These are phyloP conservation scores for Cirrhinus molitorella DNA, from an alignment of 2,797 vertebrate species.

Conservation along the genomic window DNA sequence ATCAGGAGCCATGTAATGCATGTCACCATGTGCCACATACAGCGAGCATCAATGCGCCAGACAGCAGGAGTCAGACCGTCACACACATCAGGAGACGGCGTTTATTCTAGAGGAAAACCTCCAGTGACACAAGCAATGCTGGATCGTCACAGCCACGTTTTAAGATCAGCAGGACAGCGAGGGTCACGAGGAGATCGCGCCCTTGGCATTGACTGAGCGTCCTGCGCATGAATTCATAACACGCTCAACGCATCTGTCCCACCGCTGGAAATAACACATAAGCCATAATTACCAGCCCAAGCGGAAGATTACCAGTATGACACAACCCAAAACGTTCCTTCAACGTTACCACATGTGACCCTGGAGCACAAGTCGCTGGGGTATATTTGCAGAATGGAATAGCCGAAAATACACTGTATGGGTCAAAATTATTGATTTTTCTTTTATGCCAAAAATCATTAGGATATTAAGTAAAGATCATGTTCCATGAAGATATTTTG, in stretches of 20 bases:
- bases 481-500: too few species aligned
- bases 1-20: conserved; percentile 4
- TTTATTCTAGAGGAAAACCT: conserved; percentile 16
- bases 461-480: too few species aligned
- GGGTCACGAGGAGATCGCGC: conserved; percentile 31
- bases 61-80: conserved; percentile 43
- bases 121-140: background rate
- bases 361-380: too few species aligned
- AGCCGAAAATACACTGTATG: too few species aligned
- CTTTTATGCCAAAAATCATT: too few species aligned
- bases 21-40: conserved; percentile 33
- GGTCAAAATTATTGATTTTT: too few species aligned
- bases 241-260: background rate
- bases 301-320: background rate
- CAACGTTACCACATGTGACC: background rate
- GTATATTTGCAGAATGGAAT: too few species aligned
- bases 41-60: conserved; percentile 19
- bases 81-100: background rate
- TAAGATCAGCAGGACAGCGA: conserved; percentile 15
- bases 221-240: conserved; percentile 22
- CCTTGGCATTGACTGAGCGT: conserved; percentile 49
- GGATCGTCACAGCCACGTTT: background rate
- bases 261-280: background rate
- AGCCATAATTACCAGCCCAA: background rate
- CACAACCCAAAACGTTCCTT: background rate